A percentile compares a stretch with the other conserved stretches of the same genome.
Conservation (phyloP, 2,113 vertebrate genomes). For the Tupaia chinensis region DNA sequence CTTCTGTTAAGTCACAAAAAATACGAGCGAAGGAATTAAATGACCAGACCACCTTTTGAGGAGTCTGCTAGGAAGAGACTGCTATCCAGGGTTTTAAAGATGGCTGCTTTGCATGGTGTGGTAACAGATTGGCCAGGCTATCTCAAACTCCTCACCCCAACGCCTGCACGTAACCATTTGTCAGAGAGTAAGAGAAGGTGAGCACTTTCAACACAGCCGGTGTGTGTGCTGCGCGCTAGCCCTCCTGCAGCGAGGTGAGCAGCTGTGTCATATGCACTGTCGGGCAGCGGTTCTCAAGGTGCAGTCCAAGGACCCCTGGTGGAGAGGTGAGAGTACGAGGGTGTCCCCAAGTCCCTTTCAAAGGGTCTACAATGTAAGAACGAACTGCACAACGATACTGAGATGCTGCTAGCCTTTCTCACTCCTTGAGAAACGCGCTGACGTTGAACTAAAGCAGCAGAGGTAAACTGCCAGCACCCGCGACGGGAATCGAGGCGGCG, state of each 20-base stretch:
- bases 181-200: neutral
- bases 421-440: neutral
- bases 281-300: neutral
- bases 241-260: neutral
- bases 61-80: neutral
- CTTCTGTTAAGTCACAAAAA: conserved; percentile 34
- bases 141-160: conserved; percentile 5
- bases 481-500: neutral
- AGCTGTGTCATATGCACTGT: neutral
- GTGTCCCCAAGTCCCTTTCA: neutral
- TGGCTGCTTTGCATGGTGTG: neutral
- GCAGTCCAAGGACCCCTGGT: neutral
- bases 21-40: neutral
- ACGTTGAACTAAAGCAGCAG: neutral
- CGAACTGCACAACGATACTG: conserved; percentile 14
- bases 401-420: neutral
- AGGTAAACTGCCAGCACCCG: neutral
- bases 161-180: neutral
- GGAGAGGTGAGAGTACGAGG: neutral
- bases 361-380: neutral
- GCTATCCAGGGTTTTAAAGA: neutral
- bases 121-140: neutral
- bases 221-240: neutral
- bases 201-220: neutral
- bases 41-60: conserved; percentile 1